A percentile compares a stretch with the other conserved stretches of the same genome.
These are phyloP conservation scores for Lateolabrax maculatus DNA, from an alignment of 2,797 vertebrate species.

Conservation along the genomic window DNA sequence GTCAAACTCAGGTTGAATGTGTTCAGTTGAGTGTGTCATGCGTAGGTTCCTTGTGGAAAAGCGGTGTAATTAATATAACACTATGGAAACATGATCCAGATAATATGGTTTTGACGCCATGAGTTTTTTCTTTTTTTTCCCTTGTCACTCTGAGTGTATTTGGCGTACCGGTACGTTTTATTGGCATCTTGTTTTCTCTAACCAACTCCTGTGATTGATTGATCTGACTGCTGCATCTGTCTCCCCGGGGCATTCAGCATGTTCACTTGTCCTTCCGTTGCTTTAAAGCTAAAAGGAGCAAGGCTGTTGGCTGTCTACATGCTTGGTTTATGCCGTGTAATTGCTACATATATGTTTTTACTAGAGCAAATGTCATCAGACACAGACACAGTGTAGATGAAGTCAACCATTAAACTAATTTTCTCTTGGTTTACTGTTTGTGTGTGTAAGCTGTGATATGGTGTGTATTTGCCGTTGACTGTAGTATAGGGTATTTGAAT, in stretches of 20 bases:
- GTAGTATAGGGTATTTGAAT: conserved; percentile 27
- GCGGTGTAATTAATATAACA: conserved; percentile 9
- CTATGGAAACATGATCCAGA: not conserved
- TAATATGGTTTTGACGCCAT: not conserved
- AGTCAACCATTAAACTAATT: conserved; percentile 6
- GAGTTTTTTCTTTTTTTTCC: not conserved
- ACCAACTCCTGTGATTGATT: conserved; percentile 52
- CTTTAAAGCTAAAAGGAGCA: conserved; percentile 17
- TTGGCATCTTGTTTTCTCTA: conserved; percentile 36
- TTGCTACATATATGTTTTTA: conserved; percentile 17
- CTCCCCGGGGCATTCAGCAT: conserved; percentile 11
- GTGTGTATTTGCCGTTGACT: conserved; percentile 10
- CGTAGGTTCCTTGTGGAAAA: not conserved
- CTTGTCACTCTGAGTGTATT: not conserved
- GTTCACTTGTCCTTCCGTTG: conserved; percentile 35
- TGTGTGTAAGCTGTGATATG: not conserved
- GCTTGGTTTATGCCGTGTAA: not conserved
- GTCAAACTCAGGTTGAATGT: conserved; percentile 11
- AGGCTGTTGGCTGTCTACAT: conserved; percentile 11
- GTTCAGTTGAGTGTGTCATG: not conserved
- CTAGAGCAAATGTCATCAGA: conserved; percentile 15
- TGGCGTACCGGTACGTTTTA: not conserved
- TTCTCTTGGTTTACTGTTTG: conserved; percentile 10
- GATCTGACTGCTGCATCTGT: conserved; percentile 42
- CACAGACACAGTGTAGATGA: conserved; percentile 9